Conservation (phyloP, 2,797 vertebrate species). For the Coranthus polyacanthus region DNA sequence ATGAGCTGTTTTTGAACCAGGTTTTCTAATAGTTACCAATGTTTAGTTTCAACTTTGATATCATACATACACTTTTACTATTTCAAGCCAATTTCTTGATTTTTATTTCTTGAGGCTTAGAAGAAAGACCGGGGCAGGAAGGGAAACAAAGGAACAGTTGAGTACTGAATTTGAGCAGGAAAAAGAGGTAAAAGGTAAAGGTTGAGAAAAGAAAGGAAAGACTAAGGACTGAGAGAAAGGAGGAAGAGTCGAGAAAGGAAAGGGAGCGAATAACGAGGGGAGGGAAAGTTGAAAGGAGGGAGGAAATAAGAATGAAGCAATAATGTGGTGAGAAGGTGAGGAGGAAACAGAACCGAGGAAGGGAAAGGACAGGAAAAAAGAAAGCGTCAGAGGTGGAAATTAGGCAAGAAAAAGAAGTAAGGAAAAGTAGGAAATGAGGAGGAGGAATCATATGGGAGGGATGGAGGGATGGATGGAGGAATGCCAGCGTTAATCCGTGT, state of each 20-base stretch:
- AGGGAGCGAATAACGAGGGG: not conserved
- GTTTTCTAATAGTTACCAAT: no score
- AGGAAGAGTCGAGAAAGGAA: not conserved
- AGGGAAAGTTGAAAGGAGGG: not conserved
- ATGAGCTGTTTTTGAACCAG: no score
- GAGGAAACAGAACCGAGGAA: not conserved
- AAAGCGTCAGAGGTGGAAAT: not conserved
- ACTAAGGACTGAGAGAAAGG: not conserved
- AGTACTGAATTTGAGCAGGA: not conserved
- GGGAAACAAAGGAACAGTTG: not conserved
- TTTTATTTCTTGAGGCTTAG: no score
- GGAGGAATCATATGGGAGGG: conserved; percentile 49
- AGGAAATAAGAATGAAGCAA: not conserved
- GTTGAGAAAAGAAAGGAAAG: not conserved
- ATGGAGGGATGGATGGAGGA: conserved; percentile 62
- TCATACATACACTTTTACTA: no score
- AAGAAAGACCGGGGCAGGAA: not conserved
- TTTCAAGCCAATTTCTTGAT: no score
- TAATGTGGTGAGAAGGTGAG: no score
- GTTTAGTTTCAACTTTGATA: no score
- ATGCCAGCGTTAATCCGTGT: conserved; percentile 78
- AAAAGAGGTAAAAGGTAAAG: not conserved
- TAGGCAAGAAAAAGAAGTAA: not conserved
- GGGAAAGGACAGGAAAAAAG: not conserved
- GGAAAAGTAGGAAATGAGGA: conserved; percentile 18